Conservation (phyloP, 2,797 vertebrate genomes). For the Vespertilio murinus region DNA sequence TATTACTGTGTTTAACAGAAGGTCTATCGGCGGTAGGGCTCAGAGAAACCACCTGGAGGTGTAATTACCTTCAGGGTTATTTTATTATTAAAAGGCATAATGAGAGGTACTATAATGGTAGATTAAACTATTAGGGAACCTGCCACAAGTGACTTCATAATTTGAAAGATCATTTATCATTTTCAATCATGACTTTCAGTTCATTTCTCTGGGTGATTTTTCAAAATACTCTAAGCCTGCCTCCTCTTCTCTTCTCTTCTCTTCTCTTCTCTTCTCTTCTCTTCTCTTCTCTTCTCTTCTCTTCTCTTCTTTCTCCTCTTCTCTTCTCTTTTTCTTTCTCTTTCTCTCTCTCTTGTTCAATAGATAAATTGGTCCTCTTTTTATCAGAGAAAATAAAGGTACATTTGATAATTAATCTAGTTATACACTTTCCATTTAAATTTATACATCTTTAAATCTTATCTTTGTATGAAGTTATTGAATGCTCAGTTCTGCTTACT, state of each 20-base stretch:
- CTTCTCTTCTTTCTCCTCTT: not conserved
- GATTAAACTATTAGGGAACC: constrained; percentile 74
- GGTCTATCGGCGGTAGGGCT: constrained; percentile 33
- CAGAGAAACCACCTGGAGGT: constrained; percentile 55
- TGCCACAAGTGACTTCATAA: constrained; percentile 72
- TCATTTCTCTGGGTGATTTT: constrained; percentile 69
- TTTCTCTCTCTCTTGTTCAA: not conserved
- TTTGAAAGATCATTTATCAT: constrained; percentile 74
- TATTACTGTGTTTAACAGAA: constrained; percentile 22
- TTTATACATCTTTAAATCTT: constrained; percentile 9
- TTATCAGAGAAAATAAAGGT: constrained; percentile 25
- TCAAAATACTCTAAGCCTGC: constrained; percentile 44
- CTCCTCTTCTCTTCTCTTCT: not conserved
- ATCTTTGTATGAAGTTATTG: not conserved
- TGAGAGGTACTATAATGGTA: constrained; percentile 65
- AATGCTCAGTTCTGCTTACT: not conserved
- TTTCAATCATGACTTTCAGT: constrained; percentile 63
- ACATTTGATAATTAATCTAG: constrained; percentile 21
- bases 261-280: not conserved
- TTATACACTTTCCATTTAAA: not conserved
- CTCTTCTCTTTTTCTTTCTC: not conserved
- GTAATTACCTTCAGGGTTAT: constrained; percentile 70
- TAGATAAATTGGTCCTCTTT: not conserved
- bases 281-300: not conserved
- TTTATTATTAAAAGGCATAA: constrained; percentile 77